phyloP scores from a whole-genome alignment of 2,888 invertebrate species.

The Linyphia triangularis region DNA sequence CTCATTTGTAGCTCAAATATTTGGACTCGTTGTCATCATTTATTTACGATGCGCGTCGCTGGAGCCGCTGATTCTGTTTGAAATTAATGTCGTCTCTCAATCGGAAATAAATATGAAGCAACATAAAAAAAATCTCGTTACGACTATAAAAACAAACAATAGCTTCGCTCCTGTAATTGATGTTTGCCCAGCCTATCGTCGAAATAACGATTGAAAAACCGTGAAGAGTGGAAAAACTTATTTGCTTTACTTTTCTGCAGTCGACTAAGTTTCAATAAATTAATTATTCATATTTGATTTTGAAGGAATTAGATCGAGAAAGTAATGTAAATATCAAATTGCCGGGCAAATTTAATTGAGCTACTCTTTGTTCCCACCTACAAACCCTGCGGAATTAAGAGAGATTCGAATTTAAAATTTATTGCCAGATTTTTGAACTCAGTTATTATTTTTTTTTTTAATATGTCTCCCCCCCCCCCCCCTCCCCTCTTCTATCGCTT shows the following conservation, averaged over 20 bases:
- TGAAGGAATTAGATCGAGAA: slow-evolving; percentile 73
- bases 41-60: slow-evolving; percentile 57
- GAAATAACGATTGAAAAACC: slow-evolving; percentile 70
- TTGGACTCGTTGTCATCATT: slow-evolving; percentile 70
- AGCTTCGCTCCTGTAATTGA: slow-evolving; percentile 58
- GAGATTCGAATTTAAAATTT: slow-evolving; percentile 66
- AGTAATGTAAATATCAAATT: slow-evolving; percentile 73
- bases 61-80: slow-evolving; percentile 36
- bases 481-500: background rate
- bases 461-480: background rate
- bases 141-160: slow-evolving; percentile 46
- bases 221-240: slow-evolving; percentile 57
- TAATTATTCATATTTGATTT: slow-evolving; percentile 75
- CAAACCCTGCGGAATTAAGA: slow-evolving; percentile 61
- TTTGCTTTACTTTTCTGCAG: slow-evolving; percentile 64
- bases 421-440: slow-evolving; percentile 12
- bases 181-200: slow-evolving; percentile 64
- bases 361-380: slow-evolving; percentile 60
- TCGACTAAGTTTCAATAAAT: slow-evolving; percentile 74
- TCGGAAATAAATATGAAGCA: slow-evolving; percentile 55
- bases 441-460: slow-evolving; percentile 3
- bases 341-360: slow-evolving; percentile 73
- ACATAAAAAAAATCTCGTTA: slow-evolving; percentile 36
- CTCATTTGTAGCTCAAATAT: slow-evolving; percentile 74
- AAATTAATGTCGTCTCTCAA: slow-evolving; percentile 40